Conservation (phyloP, 2,888 invertebrate genomes). For the Rhamphomyia laevipes region DNA sequence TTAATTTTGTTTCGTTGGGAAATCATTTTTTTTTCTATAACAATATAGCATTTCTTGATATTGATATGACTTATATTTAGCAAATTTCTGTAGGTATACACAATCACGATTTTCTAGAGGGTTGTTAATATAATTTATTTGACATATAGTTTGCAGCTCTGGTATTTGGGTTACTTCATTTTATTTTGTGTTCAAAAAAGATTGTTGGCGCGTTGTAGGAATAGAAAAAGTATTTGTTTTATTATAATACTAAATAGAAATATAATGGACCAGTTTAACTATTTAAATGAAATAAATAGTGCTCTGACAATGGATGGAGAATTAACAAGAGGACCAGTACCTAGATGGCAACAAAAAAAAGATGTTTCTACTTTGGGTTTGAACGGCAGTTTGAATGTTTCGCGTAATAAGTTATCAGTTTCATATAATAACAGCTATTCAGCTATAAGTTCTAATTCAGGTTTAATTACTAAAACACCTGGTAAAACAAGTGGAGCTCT, state of each 20-base stretch:
- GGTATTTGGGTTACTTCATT: too few species aligned
- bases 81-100: too few species aligned
- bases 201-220: too few species aligned
- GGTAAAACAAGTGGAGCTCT: slow-evolving; percentile 29
- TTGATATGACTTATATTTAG: too few species aligned
- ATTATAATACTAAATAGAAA: neutral
- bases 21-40: too few species aligned
- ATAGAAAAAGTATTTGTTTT: neutral
- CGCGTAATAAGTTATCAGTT: slow-evolving; percentile 43
- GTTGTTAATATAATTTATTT: too few species aligned
- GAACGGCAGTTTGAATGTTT: slow-evolving; percentile 50
- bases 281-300: slow-evolving; percentile 67
- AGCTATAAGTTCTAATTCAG: slow-evolving; percentile 39
- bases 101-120: too few species aligned
- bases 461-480: slow-evolving; percentile 37
- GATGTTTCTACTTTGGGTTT: slow-evolving; percentile 38
- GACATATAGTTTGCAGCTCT: too few species aligned
- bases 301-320: slow-evolving; percentile 68
- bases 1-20: too few species aligned
- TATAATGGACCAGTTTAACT: slow-evolving; percentile 67
- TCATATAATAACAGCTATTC: slow-evolving; percentile 48
- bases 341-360: slow-evolving; percentile 64
- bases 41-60: too few species aligned
- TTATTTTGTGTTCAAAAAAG: too few species aligned
- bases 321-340: slow-evolving; percentile 61